These are phyloP conservation scores for Epizoanthus scotinus DNA, from an alignment of 92 coral and sea anemone species.

Conservation along the genomic window DNA sequence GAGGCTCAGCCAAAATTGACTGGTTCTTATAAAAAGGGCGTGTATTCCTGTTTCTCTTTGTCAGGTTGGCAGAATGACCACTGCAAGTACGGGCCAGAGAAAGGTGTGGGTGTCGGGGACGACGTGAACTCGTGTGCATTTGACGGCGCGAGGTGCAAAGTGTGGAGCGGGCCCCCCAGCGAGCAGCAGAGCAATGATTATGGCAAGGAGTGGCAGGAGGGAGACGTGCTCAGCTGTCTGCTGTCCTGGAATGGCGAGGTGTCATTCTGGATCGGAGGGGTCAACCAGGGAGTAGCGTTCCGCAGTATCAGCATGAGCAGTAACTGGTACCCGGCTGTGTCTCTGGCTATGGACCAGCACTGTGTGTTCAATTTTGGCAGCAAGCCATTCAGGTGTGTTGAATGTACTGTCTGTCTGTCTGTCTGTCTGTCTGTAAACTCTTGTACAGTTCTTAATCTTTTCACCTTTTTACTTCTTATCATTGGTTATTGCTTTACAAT, in stretches of 20 bases:
- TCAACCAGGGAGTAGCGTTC: conserved; percentile 90
- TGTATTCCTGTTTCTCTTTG: neutral
- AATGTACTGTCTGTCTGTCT: neutral
- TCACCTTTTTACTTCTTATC: too few relatives aligned
- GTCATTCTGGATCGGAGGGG: conserved; percentile 93
- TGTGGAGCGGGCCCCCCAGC: conserved; percentile 94
- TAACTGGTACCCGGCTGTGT: conserved; percentile 93
- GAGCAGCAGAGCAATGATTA: conserved; percentile 90
- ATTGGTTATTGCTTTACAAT: too few relatives aligned
- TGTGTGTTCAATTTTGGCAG: conserved; percentile 92
- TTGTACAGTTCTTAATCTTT: too few relatives aligned
- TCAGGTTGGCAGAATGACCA: conserved; percentile 56
- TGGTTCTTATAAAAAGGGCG: too few relatives aligned
- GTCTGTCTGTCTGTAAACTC: too few relatives aligned
- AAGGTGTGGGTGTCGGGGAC: conserved; percentile 98
- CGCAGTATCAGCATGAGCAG: conserved; percentile 66
- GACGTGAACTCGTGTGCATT: conserved; percentile 92
- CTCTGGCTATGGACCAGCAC: conserved; percentile 97
- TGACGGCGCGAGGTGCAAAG: conserved; percentile 96
- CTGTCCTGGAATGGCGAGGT: conserved; percentile 95
- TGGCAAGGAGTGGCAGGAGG: conserved; percentile 86
- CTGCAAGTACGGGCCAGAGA: conserved; percentile 88
- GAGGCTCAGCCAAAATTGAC: too few relatives aligned
- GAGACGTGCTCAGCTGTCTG: conserved; percentile 91
- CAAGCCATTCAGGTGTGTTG: conserved; percentile 80